Base-by-base conservation (phyloP, 2,888 invertebrate species). In the Altica lythri region DNA sequence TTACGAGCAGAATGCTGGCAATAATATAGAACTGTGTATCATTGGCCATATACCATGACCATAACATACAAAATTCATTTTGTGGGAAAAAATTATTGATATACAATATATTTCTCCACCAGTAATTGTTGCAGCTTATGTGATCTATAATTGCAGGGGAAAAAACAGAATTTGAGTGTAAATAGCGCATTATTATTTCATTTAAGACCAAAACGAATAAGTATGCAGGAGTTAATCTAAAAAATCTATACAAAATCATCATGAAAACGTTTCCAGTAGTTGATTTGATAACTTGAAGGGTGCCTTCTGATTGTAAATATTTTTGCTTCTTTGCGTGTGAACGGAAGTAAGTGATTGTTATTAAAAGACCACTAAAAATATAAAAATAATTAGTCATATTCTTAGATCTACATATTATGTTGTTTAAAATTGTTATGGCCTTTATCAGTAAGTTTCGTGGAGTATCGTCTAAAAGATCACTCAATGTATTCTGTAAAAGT, bases 101-200 rank as follows among this genome's bases (percentile, higher is more conserved):
- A 72, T 90, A 91, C 10, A 91, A 78, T n/a, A 87, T 80, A 69
- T 92, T 91, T 54, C 90, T 80, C 91, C 91, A 92, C 91, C 91
- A 92, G 72, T 81, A 89, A 60, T 81, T 80, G 45, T 83, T 83
- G 70, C 91, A 91, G n/a, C 85, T 89, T 42, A 85, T 74, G 63
- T 88, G 83, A 70, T 88, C 88, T 50, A 82, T 80, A 13, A 88
- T 81, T 0, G 85, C 85, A 0, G 89, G 85, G 59, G 89, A 86
- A 68, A 90, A 89, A 1, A 90, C 86, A 0, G 88, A 85, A 59
- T 83, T 80, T 40, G 56, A 62, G 66, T 88, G 84, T 3, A 86
- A 81, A 79, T 88, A 89, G 51, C 86, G 80, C 64, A 88, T 78
- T 0, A 87, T 81, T 25, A 92, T 77, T 69, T 90, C 88, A 60